Evolutionary conservation across 2,888 invertebrate species (phyloP).

Genomic region (Cephus pygmeus): DNA sequence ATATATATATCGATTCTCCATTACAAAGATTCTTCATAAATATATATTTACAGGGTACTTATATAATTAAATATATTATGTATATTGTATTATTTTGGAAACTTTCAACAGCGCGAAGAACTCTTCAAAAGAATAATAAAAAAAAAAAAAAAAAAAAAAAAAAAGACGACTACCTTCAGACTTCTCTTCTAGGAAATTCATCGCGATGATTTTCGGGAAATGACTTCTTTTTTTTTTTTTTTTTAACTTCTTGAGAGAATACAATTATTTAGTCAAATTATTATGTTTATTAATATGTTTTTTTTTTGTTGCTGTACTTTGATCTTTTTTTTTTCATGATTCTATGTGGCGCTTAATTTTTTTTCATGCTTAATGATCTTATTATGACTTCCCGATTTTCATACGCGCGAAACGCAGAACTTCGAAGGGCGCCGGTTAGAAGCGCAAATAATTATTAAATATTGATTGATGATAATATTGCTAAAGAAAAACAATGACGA

Average conservation of each 20-base stretch:
- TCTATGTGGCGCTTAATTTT: too few species aligned
- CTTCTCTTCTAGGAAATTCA: neutral
- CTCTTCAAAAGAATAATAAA: neutral
- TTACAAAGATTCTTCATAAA: neutral
- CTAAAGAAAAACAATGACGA: slow-evolving; percentile 30
- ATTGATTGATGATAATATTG: neutral
- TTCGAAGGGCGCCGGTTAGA: neutral
- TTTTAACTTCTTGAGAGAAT: neutral
- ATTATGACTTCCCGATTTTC: neutral
- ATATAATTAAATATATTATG: neutral
- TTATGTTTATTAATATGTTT: neutral
- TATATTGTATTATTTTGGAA: neutral
- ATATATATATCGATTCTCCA: too few species aligned
- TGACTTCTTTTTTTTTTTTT: neutral
- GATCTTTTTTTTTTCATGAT: neutral
- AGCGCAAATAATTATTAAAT: neutral
- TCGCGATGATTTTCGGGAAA: neutral
- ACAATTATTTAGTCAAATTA: neutral
- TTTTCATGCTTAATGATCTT: neutral
- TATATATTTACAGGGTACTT: neutral
- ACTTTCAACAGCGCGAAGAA: neutral
- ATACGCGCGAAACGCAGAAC: neutral
- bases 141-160: neutral
- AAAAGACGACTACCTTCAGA: neutral
- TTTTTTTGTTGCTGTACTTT: neutral